A percentile compares a stretch with the other conserved stretches of the same genome.
Evolutionary conservation across 2,113 vertebrate genomes (phyloP).

Genomic region (Noturus placidus): DNA sequence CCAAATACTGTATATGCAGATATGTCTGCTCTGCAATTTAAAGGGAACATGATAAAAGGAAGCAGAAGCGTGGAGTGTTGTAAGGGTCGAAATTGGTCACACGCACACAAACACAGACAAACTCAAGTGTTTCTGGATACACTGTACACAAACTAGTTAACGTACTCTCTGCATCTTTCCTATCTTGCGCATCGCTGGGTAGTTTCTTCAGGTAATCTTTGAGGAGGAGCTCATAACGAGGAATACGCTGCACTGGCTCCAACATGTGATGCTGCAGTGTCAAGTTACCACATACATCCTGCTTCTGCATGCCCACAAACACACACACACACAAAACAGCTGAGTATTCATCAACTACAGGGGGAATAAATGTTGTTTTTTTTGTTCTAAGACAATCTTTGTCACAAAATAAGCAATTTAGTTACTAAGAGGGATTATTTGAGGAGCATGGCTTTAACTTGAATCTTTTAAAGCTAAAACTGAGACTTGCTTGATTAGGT

Average conservation of each 20-base stretch:
- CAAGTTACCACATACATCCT: constrained; percentile 92
- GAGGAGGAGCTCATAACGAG: constrained; percentile 91
- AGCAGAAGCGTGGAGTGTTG: background rate
- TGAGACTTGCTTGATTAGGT: background rate
- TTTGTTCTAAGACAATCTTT: no score
- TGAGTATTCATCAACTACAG: background rate
- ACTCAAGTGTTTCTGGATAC: background rate
- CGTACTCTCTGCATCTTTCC: constrained; percentile 91
- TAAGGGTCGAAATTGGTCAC: background rate
- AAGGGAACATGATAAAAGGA: background rate
- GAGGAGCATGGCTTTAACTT: background rate
- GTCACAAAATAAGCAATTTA: background rate
- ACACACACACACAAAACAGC: constrained; percentile 9
- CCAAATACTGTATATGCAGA: background rate
- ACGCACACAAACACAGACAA: background rate
- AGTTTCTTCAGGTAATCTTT: constrained; percentile 96
- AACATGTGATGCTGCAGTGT: constrained; percentile 98
- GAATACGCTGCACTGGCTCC: constrained; percentile 95
- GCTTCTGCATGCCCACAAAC: constrained; percentile 74
- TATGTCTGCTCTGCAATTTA: background rate
- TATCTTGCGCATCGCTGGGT: constrained; percentile 82
- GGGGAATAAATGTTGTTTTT: background rate
- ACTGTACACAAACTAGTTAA: background rate
- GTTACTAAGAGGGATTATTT: background rate
- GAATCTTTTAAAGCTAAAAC: background rate